Evolutionary conservation across 2,888 invertebrate genomes (phyloP).

Genomic region (Mythimna vitellina): DNA sequence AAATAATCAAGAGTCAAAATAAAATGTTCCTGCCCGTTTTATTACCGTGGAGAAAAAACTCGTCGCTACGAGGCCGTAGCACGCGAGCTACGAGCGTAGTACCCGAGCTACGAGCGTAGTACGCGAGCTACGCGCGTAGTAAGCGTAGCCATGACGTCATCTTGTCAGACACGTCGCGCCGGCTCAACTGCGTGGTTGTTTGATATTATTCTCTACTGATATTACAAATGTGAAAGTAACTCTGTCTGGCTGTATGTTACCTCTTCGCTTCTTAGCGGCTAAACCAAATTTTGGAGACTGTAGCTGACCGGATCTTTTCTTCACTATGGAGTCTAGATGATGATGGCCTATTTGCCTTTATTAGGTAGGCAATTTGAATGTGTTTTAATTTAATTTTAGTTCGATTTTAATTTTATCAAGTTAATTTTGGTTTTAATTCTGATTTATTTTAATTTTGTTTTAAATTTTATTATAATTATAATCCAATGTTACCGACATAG

Average conservation of each 20-base stretch:
- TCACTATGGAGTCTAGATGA: too few relatives aligned
- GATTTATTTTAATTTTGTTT: too few relatives aligned
- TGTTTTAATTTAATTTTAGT: too few relatives aligned
- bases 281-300: too few relatives aligned
- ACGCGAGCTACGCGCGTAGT: conserved; percentile 36
- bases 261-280: too few relatives aligned
- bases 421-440: too few relatives aligned
- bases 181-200: neutral
- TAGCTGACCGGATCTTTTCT: too few relatives aligned
- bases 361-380: too few relatives aligned
- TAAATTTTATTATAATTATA: too few relatives aligned
- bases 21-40: neutral
- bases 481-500: too few relatives aligned
- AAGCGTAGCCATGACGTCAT: conserved; percentile 31
- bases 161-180: conserved; percentile 31
- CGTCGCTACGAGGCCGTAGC: conserved; percentile 27
- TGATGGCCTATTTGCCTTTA: too few relatives aligned
- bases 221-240: neutral
- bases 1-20: neutral
- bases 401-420: too few relatives aligned
- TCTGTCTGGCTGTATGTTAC: neutral
- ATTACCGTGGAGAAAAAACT: neutral
- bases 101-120: conserved; percentile 34
- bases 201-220: neutral
- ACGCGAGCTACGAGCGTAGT: conserved; percentile 36